Evolutionary conservation across 2,113 vertebrate species (phyloP).

Genomic region (Copsychus sechellarum): DNA sequence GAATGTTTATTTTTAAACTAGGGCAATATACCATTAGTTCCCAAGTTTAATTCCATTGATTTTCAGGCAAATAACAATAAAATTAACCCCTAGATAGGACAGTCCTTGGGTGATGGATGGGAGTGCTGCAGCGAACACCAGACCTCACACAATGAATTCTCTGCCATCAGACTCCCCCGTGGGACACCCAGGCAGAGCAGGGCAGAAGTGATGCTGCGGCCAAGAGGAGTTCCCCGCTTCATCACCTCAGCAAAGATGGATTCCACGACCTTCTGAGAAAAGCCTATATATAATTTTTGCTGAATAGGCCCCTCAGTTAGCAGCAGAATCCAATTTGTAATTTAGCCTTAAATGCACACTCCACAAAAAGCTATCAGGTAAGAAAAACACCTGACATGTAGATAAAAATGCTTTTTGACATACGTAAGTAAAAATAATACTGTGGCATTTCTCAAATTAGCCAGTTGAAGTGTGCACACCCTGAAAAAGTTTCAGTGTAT

Average conservation of each 20-base stretch:
- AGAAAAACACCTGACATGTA: constrained; percentile 54
- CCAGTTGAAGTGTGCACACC: background rate
- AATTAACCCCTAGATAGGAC: background rate
- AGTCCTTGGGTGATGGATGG: background rate
- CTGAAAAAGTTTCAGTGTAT: constrained; percentile 36
- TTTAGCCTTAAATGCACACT: constrained; percentile 71
- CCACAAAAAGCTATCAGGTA: constrained; percentile 63
- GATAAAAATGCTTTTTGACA: constrained; percentile 74
- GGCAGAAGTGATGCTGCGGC: background rate
- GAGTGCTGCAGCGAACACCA: background rate
- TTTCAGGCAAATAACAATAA: constrained; percentile 47
- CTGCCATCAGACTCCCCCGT: background rate
- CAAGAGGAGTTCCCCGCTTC: constrained; percentile 33
- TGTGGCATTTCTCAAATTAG: constrained; percentile 69
- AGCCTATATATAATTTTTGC: constrained; percentile 63
- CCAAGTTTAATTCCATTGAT: constrained; percentile 49
- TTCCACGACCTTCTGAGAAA: constrained; percentile 56
- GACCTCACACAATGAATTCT: background rate
- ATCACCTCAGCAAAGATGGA: constrained; percentile 6
- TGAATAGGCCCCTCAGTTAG: constrained; percentile 65
- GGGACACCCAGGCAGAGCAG: background rate
- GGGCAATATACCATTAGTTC: constrained; percentile 37
- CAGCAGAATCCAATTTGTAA: constrained; percentile 77
- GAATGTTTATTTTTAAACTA: constrained; percentile 47
- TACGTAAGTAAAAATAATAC: constrained; percentile 72